phyloP scores from a whole-genome alignment of 2,113 vertebrate genomes.

The Vidua chalybeata region DNA sequence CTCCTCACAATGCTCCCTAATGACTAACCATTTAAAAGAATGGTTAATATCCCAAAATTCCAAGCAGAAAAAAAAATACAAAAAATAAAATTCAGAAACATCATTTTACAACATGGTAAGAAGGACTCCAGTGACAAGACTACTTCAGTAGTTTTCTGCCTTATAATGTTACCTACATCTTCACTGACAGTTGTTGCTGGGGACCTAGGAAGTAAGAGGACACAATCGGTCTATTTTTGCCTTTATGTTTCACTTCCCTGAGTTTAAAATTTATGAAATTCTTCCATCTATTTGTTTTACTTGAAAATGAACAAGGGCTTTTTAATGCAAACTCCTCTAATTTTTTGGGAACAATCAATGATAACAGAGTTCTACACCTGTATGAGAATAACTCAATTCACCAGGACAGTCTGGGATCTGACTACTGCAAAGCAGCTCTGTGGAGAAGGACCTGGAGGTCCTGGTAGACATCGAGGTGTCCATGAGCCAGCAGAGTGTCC shows the following conservation, averaged over 20 bases:
- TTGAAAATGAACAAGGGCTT: background rate
- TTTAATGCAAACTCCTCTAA: background rate
- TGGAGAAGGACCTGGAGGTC: fast-evolving
- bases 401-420: background rate
- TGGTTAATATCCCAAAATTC: background rate
- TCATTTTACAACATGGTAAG: background rate
- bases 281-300: background rate
- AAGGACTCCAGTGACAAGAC: background rate
- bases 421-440: too few relatives aligned
- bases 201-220: background rate
- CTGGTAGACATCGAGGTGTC: background rate
- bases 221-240: background rate
- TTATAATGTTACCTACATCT: background rate
- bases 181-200: background rate
- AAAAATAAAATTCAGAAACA: background rate
- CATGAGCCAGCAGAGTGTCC: background rate
- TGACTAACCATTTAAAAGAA: background rate
- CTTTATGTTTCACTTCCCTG: background rate
- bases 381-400: background rate
- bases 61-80: background rate
- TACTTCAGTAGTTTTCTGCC: background rate
- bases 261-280: background rate
- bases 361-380: background rate
- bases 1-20: background rate
- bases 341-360: background rate